These are phyloP conservation scores for Dipodomys stephensi DNA, from an alignment of 2,113 vertebrate species.

Conservation along the genomic window DNA sequence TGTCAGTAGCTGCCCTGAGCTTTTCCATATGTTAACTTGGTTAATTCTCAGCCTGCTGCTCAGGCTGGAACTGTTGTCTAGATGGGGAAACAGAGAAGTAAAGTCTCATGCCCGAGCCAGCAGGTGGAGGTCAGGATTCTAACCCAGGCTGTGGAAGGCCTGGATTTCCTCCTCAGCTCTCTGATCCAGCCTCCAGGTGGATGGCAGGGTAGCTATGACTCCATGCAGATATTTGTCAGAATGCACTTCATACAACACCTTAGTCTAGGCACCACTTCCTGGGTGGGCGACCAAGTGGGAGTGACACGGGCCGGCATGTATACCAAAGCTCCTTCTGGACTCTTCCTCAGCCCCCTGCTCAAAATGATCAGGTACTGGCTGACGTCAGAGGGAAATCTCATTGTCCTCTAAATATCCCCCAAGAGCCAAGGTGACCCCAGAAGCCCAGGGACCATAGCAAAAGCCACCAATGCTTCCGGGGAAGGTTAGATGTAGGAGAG, in stretches of 20 bases:
- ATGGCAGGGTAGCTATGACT: accelerated
- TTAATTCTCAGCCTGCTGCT: not conserved
- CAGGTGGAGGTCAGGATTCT: not conserved
- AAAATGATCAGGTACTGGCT: not conserved
- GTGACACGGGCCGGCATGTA: not conserved
- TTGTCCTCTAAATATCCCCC: not conserved
- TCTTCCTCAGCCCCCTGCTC: not conserved
- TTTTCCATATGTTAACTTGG: accelerated
- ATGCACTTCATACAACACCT: no score
- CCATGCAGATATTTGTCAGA: accelerated
- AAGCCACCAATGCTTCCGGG: not conserved
- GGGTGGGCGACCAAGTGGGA: accelerated
- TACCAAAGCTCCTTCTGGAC: not conserved
- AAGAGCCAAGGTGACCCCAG: not conserved
- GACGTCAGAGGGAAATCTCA: no score
- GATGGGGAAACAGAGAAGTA: not conserved
- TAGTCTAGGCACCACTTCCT: accelerated
- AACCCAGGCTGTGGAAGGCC: not conserved
- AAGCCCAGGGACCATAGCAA: not conserved
- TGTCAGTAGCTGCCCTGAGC: not conserved
- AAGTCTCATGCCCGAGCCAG: not conserved
- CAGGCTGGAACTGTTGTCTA: not conserved
- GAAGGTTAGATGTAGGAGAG: not conserved
- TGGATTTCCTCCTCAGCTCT: not conserved
- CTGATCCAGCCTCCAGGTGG: accelerated